Evolutionary conservation across 2,113 vertebrate genomes (phyloP).

Genomic region (Carassius gibelio): DNA sequence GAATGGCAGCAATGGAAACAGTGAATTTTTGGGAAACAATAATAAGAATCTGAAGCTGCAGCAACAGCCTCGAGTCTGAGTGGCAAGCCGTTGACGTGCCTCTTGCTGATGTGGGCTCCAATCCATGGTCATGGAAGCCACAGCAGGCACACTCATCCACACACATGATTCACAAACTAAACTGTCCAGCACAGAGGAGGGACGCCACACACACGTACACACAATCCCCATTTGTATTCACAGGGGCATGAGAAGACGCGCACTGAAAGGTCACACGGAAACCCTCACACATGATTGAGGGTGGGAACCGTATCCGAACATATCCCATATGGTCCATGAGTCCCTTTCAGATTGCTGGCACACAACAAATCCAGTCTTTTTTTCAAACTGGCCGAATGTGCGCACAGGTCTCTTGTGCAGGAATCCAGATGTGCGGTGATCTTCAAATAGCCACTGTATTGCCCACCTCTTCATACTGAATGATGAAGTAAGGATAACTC

Average conservation of each 20-base stretch:
- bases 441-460: conserved; percentile 88
- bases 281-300: conserved; percentile 19
- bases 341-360: conserved; percentile 1
- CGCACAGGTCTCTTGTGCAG: conserved; percentile 3
- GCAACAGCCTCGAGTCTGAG: conserved; percentile 28
- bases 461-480: conserved; percentile 96
- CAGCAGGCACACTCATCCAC: conserved; percentile 10
- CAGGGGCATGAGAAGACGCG: conserved; percentile 21
- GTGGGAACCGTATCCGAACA: conserved; percentile 17
- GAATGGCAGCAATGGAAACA: conserved; percentile 60
- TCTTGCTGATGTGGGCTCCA: background rate
- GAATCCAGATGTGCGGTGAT: conserved; percentile 22
- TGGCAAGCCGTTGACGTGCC: conserved; percentile 9
- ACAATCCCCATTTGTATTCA: conserved; percentile 24
- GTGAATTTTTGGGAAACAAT: conserved; percentile 60
- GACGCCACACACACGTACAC: conserved; percentile 6
- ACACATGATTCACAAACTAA: conserved; percentile 13
- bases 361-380: background rate
- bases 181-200: conserved; percentile 14
- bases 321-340: conserved; percentile 23
- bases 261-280: conserved; percentile 33
- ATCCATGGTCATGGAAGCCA: background rate
- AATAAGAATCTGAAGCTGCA: conserved; percentile 14
- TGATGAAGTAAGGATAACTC: conserved; percentile 98
- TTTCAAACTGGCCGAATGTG: background rate